Evolutionary conservation across 2,888 invertebrate genomes (phyloP), one percentile per base, ranked within the genome.

Genomic region (Siphlonurus alternatus): DNA sequence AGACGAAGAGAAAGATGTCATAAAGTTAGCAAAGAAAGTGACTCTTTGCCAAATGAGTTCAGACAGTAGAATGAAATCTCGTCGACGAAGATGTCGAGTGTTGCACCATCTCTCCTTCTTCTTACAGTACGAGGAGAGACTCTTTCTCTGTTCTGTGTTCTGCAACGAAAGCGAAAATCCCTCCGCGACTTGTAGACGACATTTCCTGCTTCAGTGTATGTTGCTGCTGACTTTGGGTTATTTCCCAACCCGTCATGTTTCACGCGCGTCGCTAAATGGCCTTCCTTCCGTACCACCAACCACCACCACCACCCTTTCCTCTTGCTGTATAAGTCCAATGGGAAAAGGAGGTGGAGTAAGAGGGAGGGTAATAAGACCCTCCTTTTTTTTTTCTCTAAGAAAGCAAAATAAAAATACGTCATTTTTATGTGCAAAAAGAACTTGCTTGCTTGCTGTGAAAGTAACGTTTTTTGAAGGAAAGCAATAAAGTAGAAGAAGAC

Each of bases 1-100:
- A n/a, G n/a, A n/a, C n/a, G n/a, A n/a, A 38, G 38, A 38, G 38
- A 56, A n/a, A 56, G n/a, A 56, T 56, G n/a, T 56, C 56, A 56
- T 56, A 56, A 56, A 56, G 56, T 56, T 56, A 56, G 22, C 15
- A 5, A 56, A 56, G 56, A 56, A 22, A 56, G 56, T 22, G 56
- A 56, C 56, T 56, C 19, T 56, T n/a, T 56, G 56, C 56, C 56
- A 56, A 56, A 56, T n/a, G n/a, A 56, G 56, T 56, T 22, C 7
- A 56, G 56, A 56, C 56, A 20, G 56, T 22, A 22, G 20, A 51
- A 51, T 51, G 53, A 51, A 51, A 51, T 51, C 53, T n/a, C n/a
- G n/a, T n/a, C n/a, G n/a, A n/a, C n/a, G n/a, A n/a, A n/a, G n/a
- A n/a, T n/a, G n/a, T n/a, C n/a, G n/a, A n/a, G n/a, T n/a, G n/a